Conservation (phyloP, 2,797 vertebrate genomes). For the Cirrhinus mrigala region DNA sequence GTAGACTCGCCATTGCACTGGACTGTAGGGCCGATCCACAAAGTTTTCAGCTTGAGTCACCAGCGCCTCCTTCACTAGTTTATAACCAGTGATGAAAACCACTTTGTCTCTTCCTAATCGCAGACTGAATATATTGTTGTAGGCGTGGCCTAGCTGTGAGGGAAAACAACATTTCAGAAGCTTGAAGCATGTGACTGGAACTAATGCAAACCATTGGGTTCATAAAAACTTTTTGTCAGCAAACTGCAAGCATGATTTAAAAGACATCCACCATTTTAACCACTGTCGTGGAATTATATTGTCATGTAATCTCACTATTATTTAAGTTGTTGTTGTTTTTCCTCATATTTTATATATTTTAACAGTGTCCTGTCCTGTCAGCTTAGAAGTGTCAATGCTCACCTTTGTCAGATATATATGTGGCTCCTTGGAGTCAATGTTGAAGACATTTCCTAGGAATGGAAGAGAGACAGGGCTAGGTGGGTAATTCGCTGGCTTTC, state of each 20-base stretch:
- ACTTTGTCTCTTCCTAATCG: constrained; percentile 65
- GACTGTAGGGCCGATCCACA: constrained; percentile 74
- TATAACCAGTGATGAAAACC: constrained; percentile 79
- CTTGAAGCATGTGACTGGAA: constrained; percentile 65
- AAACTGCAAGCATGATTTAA: not conserved
- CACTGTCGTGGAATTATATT: too few species aligned
- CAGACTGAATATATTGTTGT: constrained; percentile 80
- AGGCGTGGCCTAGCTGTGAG: constrained; percentile 78
- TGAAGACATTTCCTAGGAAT: constrained; percentile 82
- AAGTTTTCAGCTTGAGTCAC: constrained; percentile 82
- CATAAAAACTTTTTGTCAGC: not conserved
- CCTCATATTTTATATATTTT: too few species aligned
- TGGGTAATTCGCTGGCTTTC: constrained; percentile 80
- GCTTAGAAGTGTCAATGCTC: constrained; percentile 58
- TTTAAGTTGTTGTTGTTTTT: too few species aligned
- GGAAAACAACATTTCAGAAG: constrained; percentile 48
- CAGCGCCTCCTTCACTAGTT: constrained; percentile 82
- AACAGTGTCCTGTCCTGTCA: not conserved
- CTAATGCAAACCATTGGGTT: not conserved
- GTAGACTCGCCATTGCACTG: constrained; percentile 66
- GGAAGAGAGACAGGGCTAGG: constrained; percentile 82
- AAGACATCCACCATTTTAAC: not conserved
- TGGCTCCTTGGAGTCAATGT: constrained; percentile 78
- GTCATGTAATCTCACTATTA: too few species aligned
- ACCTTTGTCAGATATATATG: constrained; percentile 85